Base-by-base conservation (phyloP, 1,140 invertebrate genomes). In the Cephus cinctus region DNA sequence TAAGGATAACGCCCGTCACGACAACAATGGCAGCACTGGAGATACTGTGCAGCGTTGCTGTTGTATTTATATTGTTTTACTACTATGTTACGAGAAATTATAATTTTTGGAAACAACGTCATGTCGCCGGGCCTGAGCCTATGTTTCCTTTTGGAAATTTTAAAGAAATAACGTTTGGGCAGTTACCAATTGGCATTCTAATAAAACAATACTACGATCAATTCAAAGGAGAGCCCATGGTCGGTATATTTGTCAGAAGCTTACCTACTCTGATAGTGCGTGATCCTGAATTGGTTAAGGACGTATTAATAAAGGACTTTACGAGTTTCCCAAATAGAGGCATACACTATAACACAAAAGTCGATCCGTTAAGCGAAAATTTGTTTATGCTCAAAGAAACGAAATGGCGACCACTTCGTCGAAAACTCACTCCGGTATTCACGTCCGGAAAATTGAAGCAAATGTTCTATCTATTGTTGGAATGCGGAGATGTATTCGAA, bases 341-440 rank as follows among this genome's bases (percentile, higher is more conserved):
- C 2, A 19, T 71, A 2, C 43, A 31, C 18, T 49, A 65, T 4
- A 43, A 59, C n/a, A 59, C 66, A 9, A 69, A 71, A 35, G 50
- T 67, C 0, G 71, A 76, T 4, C 73, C 71, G 2, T 11, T 76
- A 2, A 52, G 51, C 0, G 47, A 60, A 23, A 56, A 75, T 50
- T 40, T 80, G 0, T 70, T 79, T 16, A 35, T 44, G 5, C 43
- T 78, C 5, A 65, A 67, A 32, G 58, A 65, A 0, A 43, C 62
- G n/a, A 58, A 63, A 43, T 84, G 82, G 82, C 73, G 78, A 43
- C 70, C 75, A 3, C 61, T 83, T 4, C 60, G 83, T 23, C 50
- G 56, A 0, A 78, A 75, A 14, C 52, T 83, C 2, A 73, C 76
- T 1, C 77, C 78, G 1, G 66, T 67, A 5, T 77, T 78, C 43